Evolutionary conservation across 2,113 vertebrate genomes (phyloP), one percentile per base, ranked within the genome.

Genomic region (Apodemus speciosus): DNA sequence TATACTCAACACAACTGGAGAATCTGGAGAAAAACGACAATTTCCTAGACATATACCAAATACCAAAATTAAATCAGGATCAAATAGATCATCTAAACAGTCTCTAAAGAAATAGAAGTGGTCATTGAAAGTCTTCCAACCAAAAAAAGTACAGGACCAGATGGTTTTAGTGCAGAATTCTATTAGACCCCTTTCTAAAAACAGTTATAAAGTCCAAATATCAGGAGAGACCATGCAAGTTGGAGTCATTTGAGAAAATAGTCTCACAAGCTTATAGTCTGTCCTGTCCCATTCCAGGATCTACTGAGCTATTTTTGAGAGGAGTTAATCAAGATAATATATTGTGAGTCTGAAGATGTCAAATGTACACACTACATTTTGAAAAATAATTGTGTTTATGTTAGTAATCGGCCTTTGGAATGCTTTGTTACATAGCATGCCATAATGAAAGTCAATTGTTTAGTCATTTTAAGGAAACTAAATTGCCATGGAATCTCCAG

Each of bases 171-270:
- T n/a, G n/a, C n/a, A n/a, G n/a, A n/a, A n/a, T n/a, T n/a, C n/a
- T n/a, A n/a, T n/a, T n/a, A 58, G 77, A 7, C 6, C 1, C 35
- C 5, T 38, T 4, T 38, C 21, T 58, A 1, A 38, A 80, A 80
- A 58, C 8, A 81, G 35, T 11, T 25, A 6, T 23, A 20, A 13
- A 40, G 13, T n/a, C 21, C 32, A 16, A 30, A 14, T 7, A 64
- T 21, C 2, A 7, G 32, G 73, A 68, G 35, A 92, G 2, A 46
- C 1, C 0, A 16, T 46, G 30, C 14, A n/a, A 32, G 32, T 6
- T 38, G 10, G 51, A 7, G 2, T 2, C 2, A 1, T 3, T 6
- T 53, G 32, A 23, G 5, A 23, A 79, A 49, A n/a, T 0, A 13
- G 10, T 27, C 18, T 40, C 0, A 25, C 1, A 35, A 77, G 30